Evolutionary conservation across 2,113 vertebrate species (phyloP).

Genomic region (human): DNA sequence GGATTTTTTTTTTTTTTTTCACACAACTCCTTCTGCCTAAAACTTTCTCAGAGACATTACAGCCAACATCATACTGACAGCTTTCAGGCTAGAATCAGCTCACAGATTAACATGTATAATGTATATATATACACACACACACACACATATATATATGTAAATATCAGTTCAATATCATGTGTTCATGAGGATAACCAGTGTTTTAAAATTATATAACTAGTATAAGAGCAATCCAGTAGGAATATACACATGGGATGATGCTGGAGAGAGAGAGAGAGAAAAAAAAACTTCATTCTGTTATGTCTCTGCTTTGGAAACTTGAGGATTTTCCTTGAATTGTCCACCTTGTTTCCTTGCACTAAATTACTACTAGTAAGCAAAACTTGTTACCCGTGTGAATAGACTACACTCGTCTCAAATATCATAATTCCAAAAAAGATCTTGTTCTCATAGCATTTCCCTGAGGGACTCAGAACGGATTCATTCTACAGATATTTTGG

Average conservation of each 20-base stretch:
- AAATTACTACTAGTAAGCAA: conserved; percentile 47
- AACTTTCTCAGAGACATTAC: neutral
- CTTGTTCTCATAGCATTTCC: conserved; percentile 46
- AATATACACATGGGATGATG: neutral
- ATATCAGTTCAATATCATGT: neutral
- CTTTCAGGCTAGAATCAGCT: neutral
- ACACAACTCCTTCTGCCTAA: neutral
- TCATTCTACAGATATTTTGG: conserved; percentile 64
- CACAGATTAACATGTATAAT: neutral
- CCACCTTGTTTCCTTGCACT: conserved; percentile 51
- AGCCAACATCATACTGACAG: neutral
- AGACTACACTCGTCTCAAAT: conserved; percentile 66
- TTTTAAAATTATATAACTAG: neutral
- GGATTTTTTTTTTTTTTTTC: neutral
- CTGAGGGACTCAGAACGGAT: conserved; percentile 48
- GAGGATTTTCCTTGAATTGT: conserved; percentile 24
- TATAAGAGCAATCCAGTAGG: neutral
- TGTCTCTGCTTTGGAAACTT: neutral
- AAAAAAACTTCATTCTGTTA: neutral
- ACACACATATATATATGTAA: neutral
- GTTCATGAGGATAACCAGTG: neutral
- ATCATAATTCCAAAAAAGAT: conserved; percentile 51
- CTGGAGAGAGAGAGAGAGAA: neutral
- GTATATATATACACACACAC: too few species aligned
- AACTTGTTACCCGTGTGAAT: conserved; percentile 50